These are phyloP conservation scores for Poecilus cupreus DNA, from an alignment of 2,888 invertebrate genomes.

Conservation along the genomic window DNA sequence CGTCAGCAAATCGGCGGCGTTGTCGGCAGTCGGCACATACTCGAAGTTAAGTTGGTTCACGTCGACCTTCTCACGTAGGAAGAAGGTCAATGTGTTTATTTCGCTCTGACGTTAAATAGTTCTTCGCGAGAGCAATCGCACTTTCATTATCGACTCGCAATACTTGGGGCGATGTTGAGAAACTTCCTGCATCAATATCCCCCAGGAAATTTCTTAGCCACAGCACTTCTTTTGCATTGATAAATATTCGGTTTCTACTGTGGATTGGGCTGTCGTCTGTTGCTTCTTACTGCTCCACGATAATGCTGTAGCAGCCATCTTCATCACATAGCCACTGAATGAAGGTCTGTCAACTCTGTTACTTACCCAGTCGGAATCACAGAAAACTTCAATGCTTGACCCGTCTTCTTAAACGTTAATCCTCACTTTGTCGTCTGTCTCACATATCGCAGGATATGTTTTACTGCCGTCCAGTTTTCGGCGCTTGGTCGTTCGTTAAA, in stretches of 20 bases:
- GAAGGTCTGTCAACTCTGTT: no score
- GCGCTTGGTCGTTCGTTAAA: conserved; percentile 25
- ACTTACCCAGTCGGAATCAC: no score
- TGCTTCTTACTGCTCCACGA: no score
- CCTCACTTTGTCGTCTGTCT: no score
- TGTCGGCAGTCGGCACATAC: not conserved
- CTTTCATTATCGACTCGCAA: no score
- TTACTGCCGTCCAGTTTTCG: conserved; percentile 38
- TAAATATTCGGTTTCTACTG: conserved; percentile 41
- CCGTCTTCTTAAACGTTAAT: no score
- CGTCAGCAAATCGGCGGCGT: no score
- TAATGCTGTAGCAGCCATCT: not conserved
- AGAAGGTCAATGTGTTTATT: conserved; percentile 15
- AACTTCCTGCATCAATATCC: not conserved
- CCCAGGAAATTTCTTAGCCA: no score
- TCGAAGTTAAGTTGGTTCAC: not conserved
- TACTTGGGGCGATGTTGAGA: not conserved
- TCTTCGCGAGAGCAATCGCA: no score
- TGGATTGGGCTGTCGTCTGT: no score
- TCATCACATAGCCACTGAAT: conserved; percentile 25
- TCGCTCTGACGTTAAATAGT: conserved; percentile 2
- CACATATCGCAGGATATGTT: no score
- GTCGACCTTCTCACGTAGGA: conserved; percentile 8
- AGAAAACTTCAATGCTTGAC: no score
- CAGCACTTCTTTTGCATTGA: conserved; percentile 1